Evolutionary conservation across 2,113 vertebrate species (phyloP).

Genomic region (Ptyas mucosa): DNA sequence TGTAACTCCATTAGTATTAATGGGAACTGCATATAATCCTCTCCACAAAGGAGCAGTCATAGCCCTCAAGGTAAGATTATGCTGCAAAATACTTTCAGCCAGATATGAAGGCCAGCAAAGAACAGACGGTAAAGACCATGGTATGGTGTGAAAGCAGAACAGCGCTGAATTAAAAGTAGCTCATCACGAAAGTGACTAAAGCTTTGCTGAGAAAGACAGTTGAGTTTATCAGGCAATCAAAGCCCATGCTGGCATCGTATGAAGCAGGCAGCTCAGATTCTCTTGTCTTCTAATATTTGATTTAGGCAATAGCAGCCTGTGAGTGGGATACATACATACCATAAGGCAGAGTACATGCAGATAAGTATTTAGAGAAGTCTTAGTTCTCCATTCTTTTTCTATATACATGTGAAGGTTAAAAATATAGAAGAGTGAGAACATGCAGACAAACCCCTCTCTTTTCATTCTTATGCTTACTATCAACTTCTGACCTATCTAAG

Average conservation of each 20-base stretch:
- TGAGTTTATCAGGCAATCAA: neutral
- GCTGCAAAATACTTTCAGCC: conserved; percentile 2
- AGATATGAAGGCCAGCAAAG: neutral
- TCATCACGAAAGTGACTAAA: neutral
- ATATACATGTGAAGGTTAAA: neutral
- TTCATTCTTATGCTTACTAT: neutral
- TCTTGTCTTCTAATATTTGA: neutral
- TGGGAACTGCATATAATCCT: conserved; percentile 4
- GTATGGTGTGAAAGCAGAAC: neutral
- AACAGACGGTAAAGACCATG: neutral
- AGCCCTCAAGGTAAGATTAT: conserved; percentile 4
- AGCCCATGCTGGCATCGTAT: neutral
- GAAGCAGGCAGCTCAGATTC: neutral
- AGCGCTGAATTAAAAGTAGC: neutral
- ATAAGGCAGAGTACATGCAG: neutral
- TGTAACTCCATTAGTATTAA: conserved; percentile 24
- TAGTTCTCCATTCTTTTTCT: neutral
- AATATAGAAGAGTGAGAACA: neutral
- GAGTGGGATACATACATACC: neutral
- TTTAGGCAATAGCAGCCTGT: neutral
- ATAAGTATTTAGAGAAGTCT: neutral
- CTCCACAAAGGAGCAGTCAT: conserved; percentile 4
- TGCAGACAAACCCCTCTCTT: neutral
- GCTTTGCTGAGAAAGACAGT: neutral
- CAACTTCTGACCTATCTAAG: neutral